Percentiles rank a stretch among this genome's conserved stretches.
Conservation (phyloP, 2,797 vertebrate genomes). For the Chelonia mydas region DNA sequence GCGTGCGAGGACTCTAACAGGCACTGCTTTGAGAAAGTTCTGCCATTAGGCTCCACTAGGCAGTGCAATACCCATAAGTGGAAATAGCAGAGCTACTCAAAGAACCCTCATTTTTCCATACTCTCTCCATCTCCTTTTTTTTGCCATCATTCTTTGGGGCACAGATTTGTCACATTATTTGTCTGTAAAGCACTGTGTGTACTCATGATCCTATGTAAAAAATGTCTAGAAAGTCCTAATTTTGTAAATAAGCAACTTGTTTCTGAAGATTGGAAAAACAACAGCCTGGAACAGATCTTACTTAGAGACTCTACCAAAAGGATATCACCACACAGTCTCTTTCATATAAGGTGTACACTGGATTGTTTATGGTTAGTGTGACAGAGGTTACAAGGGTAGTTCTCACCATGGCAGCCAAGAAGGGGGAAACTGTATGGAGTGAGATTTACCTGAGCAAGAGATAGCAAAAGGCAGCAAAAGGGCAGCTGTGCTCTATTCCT, state of each 20-base stretch:
- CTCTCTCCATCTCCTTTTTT: background rate
- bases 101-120: background rate
- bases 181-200: background rate
- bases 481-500: background rate
- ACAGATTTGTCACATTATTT: background rate
- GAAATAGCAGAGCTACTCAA: background rate
- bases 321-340: background rate
- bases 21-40: too few relatives aligned
- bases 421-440: background rate
- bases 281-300: background rate
- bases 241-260: background rate
- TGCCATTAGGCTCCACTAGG: too few relatives aligned
- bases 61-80: too few relatives aligned
- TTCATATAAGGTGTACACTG: background rate
- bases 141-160: background rate
- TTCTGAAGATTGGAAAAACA: background rate
- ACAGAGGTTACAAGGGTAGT: background rate
- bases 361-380: background rate
- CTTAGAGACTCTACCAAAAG: background rate
- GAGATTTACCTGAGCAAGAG: background rate
- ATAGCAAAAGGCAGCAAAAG: background rate
- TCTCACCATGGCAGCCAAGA: background rate
- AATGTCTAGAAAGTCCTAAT: background rate
- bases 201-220: background rate
- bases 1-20: too few relatives aligned